Conservation (phyloP, 2,888 invertebrate genomes). For the Adelognathus sp. region DNA sequence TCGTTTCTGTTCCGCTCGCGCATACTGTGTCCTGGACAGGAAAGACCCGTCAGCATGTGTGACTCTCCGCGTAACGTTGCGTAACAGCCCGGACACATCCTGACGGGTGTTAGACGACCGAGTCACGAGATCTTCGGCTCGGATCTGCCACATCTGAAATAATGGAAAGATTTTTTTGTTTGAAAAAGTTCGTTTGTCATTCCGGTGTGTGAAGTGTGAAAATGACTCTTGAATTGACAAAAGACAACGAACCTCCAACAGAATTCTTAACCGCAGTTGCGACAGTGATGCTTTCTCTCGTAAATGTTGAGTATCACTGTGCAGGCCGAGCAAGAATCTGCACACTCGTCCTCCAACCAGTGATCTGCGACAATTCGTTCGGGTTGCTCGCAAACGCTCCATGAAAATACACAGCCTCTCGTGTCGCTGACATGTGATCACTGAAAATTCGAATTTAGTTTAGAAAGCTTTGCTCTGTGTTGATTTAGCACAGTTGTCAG, state of each 20-base stretch:
- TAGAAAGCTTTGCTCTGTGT: too few species aligned
- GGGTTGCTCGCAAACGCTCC: slow-evolving; percentile 95
- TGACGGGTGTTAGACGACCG: slow-evolving; percentile 95
- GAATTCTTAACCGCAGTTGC: slow-evolving; percentile 98
- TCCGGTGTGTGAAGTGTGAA: too few species aligned
- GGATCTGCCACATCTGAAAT: slow-evolving; percentile 92
- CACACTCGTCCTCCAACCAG: slow-evolving; percentile 98
- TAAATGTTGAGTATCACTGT: slow-evolving; percentile 94
- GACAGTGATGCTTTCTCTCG: slow-evolving; percentile 97
- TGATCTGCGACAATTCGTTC: slow-evolving; percentile 95
- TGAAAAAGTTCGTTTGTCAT: too few species aligned
- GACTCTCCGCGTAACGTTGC: slow-evolving; percentile 83
- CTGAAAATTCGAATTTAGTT: slow-evolving; percentile 79
- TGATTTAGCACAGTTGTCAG: too few species aligned
- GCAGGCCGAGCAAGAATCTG: slow-evolving; percentile 95
- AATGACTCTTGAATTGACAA: too few species aligned
- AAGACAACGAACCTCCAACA: slow-evolving; percentile 90
- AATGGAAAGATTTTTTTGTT: too few species aligned
- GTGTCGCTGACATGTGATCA: slow-evolving; percentile 96
- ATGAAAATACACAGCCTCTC: slow-evolving; percentile 96
- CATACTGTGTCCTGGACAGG: too few species aligned
- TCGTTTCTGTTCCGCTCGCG: too few species aligned
- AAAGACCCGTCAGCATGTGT: too few species aligned
- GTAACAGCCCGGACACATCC: slow-evolving; percentile 97
- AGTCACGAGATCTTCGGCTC: slow-evolving; percentile 97